Conservation (phyloP, 2,888 invertebrate genomes). For the Diarsia rubi region DNA sequence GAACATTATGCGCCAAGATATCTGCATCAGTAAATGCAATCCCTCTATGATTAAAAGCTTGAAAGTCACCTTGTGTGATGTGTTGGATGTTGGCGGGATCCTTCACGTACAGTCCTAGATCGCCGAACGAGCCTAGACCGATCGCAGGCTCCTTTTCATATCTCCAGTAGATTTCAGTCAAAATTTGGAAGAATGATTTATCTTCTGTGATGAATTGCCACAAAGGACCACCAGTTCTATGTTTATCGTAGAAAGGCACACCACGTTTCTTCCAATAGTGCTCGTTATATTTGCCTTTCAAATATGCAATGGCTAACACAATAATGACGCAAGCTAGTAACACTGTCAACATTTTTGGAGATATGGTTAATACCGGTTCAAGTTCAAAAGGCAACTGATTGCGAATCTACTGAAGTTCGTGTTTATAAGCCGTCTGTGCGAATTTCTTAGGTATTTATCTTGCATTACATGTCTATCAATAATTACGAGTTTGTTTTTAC, state of each 20-base stretch:
- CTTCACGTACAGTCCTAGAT: conserved; percentile 70
- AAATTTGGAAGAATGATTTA: conserved; percentile 73
- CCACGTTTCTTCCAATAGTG: conserved; percentile 79
- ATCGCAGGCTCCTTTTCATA: conserved; percentile 76
- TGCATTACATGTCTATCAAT: not conserved
- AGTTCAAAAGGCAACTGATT: conserved; percentile 27
- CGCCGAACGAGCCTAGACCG: conserved; percentile 70
- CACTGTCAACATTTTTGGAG: conserved; percentile 49
- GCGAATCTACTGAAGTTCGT: not conserved
- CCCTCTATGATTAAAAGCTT: conserved; percentile 76
- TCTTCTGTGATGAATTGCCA: conserved; percentile 72
- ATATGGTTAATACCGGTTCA: not conserved
- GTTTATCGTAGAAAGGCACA: conserved; percentile 71
- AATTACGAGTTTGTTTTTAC: conserved; percentile 9
- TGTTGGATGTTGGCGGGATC: conserved; percentile 74
- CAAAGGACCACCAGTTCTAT: conserved; percentile 73
- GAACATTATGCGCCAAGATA: conserved; percentile 73
- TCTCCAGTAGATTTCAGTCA: conserved; percentile 73
- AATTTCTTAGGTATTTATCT: not conserved
- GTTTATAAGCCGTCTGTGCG: conserved; percentile 11
- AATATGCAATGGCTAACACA: conserved; percentile 59
- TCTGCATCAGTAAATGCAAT: conserved; percentile 71
- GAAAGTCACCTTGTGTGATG: conserved; percentile 73
- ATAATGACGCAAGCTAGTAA: conserved; percentile 27
- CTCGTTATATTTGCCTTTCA: conserved; percentile 74